Conservation (phyloP, 2,113 vertebrate species). For the Athene cunicularia region DNA sequence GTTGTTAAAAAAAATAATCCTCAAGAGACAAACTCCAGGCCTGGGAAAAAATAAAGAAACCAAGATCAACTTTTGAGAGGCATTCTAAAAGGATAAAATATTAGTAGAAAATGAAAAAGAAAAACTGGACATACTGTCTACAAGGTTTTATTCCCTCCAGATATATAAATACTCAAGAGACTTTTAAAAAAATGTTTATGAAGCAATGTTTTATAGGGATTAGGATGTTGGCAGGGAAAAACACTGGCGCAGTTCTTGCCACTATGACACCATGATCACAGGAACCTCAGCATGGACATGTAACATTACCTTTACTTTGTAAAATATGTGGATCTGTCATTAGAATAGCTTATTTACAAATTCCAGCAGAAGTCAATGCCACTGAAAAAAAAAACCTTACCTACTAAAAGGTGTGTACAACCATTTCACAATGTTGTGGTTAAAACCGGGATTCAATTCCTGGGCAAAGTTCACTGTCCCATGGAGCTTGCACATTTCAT, state of each 20-base stretch:
- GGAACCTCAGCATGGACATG: background rate
- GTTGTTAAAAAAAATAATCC: background rate
- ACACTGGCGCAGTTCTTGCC: background rate
- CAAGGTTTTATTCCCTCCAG: background rate
- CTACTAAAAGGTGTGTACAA: conserved; percentile 50
- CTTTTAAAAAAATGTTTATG: conserved; percentile 2
- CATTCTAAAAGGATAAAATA: background rate
- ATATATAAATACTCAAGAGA: conserved; percentile 24
- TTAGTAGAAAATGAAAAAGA: background rate
- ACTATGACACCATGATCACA: background rate
- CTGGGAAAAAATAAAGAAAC: conserved; percentile 52
- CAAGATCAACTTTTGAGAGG: background rate
- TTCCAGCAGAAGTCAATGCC: conserved; percentile 30
- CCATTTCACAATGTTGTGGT: conserved; percentile 63
- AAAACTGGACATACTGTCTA: background rate
- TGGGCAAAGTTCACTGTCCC: conserved; percentile 65
- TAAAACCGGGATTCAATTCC: conserved; percentile 61
- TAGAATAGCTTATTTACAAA: conserved; percentile 41
- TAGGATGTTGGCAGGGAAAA: conserved; percentile 18
- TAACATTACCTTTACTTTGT: conserved; percentile 12
- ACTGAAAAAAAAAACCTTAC: background rate
- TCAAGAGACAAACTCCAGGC: conserved; percentile 24
- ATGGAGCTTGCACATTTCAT: conserved; percentile 52
- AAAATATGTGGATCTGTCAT: conserved; percentile 4
- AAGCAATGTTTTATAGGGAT: conserved; percentile 47